Conservation (phyloP, 1,140 invertebrate species). For the Acromyrmex charruanus region DNA sequence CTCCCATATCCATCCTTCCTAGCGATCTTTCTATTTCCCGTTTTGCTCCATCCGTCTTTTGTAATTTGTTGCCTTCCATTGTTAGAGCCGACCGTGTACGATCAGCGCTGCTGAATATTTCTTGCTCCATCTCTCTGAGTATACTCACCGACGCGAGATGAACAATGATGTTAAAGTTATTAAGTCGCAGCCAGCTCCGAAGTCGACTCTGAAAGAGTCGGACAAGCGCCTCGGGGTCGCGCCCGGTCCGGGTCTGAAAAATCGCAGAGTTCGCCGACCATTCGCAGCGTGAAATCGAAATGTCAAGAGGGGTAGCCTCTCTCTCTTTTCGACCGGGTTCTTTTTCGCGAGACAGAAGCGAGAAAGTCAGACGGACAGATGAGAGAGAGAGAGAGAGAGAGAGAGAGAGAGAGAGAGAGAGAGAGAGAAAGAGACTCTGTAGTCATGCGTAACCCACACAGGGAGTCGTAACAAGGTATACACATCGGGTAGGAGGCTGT, state of each 20-base stretch:
- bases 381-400: background rate
- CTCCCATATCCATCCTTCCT: constrained; percentile 3
- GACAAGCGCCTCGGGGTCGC: constrained; percentile 55
- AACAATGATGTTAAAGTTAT: constrained; percentile 62
- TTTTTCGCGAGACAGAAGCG: constrained; percentile 36
- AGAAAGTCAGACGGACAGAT: constrained; percentile 5
- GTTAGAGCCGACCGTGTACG: constrained; percentile 23
- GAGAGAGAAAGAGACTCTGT: background rate
- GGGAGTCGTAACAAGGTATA: constrained; percentile 77
- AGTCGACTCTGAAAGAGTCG: constrained; percentile 20
- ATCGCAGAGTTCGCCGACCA: constrained; percentile 27
- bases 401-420: background rate
- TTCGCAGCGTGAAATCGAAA: constrained; percentile 58
- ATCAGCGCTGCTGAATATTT: constrained; percentile 43
- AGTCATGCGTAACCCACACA: constrained; percentile 60
- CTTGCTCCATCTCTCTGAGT: constrained; percentile 17
- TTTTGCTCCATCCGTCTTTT: constrained; percentile 37
- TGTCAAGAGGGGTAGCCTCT: constrained; percentile 47
- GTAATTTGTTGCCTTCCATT: constrained; percentile 56
- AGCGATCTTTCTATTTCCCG: constrained; percentile 45
- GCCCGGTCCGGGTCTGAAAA: constrained; percentile 41
- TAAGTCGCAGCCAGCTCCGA: constrained; percentile 40
- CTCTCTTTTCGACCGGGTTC: constrained; percentile 31
- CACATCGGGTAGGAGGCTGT: constrained; percentile 70
- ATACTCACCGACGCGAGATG: constrained; percentile 34